Base-by-base conservation (phyloP, 2,113 vertebrate genomes). In the Progne subis region DNA sequence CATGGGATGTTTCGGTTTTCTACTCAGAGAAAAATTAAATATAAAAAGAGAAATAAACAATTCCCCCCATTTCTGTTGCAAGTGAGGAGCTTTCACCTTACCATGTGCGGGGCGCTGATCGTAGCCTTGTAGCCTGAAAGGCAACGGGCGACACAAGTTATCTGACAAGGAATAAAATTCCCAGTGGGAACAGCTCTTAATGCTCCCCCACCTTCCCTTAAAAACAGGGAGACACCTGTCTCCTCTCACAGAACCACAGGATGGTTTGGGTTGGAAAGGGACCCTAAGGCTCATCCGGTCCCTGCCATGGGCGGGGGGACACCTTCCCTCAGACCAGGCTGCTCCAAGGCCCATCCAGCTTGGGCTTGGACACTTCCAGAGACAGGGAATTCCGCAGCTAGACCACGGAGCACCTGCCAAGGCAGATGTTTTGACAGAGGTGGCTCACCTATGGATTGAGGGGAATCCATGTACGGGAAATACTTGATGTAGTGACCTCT, bases 91-190 rank as follows among this genome's bases (percentile, higher is more conserved):
- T 74, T 79, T 18, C 43, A 20, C 15, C 98, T 98, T 97, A 99
- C 99, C 99, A 99, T 99, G 82, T 99, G 99, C 1, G 99, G 99
- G 21, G 99, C 99, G 32, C 99, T 99, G 97, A 99, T 99, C 13
- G 99, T 99, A 29, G 99, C 99, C 92, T 98, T 98, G 98, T 98
- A 99, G 11, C 99, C 99, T 99, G 87, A 57, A 94, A 96, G 55
- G 80, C 96, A 92, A 78, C 0, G 0, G 29, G 47, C 5, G 44
- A 41, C 47, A 37, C 15, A 24, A 28, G 14, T 91, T 32, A 52
- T 0, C 6, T 5, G 12, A 52, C 14, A 44, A 47, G 43, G 24
- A 61, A 69, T 57, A 28, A 71, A 53, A 61, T 39, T 37, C 23
- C 41, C 50, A 25, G 0, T 1, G 5, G 3, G 2, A 69, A n/a